Conservation (phyloP, 2,797 vertebrate species). For the Lindbergichthys nudifrons region DNA sequence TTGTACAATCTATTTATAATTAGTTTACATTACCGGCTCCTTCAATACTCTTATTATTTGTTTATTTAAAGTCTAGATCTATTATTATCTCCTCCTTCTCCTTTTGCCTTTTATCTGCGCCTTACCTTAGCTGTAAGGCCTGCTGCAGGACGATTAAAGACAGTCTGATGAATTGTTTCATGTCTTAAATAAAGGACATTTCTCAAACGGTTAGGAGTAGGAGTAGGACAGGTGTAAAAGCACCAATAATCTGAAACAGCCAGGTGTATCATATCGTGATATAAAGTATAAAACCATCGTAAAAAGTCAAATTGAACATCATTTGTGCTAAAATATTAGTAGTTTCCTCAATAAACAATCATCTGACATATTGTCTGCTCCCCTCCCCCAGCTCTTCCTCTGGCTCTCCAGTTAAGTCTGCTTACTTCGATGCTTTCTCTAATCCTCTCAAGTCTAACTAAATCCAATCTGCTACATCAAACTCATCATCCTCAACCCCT, state of each 20-base stretch:
- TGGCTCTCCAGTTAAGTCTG: conserved; percentile 50
- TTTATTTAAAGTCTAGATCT: too few relatives aligned
- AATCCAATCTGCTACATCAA: conserved; percentile 54
- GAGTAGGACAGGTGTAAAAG: not conserved
- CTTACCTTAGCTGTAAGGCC: too few relatives aligned
- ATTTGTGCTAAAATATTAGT: not conserved
- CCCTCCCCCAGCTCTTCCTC: conserved; percentile 39
- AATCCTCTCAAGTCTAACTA: conserved; percentile 69
- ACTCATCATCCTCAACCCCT: conserved; percentile 34
- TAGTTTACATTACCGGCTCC: too few relatives aligned
- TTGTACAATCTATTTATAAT: too few relatives aligned
- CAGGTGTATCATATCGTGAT: too few relatives aligned
- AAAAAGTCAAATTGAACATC: not conserved
- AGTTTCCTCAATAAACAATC: not conserved
- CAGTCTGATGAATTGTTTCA: not conserved
- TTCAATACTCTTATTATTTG: too few relatives aligned
- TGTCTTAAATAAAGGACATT: not conserved
- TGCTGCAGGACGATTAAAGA: too few relatives aligned
- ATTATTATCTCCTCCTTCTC: too few relatives aligned
- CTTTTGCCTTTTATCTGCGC: too few relatives aligned
- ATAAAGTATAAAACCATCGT: not conserved
- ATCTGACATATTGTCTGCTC: not conserved
- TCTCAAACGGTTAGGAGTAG: not conserved
- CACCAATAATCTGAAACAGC: not conserved
- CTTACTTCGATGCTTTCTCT: conserved; percentile 55